Conservation (phyloP, 2,888 invertebrate genomes). For the Lissonota sp. region DNA sequence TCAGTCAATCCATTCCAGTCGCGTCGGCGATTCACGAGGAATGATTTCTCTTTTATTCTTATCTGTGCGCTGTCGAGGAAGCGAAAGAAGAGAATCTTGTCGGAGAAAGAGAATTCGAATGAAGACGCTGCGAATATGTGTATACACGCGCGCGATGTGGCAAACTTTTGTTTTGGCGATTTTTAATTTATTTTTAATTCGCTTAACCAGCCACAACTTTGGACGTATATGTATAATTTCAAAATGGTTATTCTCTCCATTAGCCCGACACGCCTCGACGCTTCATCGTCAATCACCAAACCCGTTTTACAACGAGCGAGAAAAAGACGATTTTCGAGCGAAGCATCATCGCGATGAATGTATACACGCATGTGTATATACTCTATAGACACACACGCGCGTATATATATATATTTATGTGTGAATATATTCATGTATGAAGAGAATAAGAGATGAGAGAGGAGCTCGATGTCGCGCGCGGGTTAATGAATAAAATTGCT, state of each 20-base stretch:
- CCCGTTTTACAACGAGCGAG: conserved; percentile 54
- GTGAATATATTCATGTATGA: not conserved
- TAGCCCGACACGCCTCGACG: conserved; percentile 60
- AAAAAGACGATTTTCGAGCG: conserved; percentile 23
- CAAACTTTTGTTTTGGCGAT: not conserved
- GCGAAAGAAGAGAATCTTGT: conserved; percentile 22
- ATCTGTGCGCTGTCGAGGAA: conserved; percentile 22
- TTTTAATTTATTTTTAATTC: conserved; percentile 16
- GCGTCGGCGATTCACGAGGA: conserved; percentile 5
- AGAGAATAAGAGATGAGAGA: not conserved
- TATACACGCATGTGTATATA: not conserved
- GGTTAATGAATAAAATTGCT: conserved; percentile 63
- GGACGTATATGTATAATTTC: conserved; percentile 49
- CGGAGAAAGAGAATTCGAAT: conserved; percentile 24
- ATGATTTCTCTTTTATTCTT: conserved; percentile 56
- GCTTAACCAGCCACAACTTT: conserved; percentile 23
- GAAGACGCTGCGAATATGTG: conserved; percentile 30
- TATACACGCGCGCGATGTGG: conserved; percentile 8
- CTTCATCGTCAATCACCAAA: conserved; percentile 59
- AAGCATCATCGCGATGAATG: not conserved
- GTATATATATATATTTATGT: not conserved
- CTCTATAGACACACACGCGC: not conserved
- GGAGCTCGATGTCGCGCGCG: conserved; percentile 42
- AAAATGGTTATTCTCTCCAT: conserved; percentile 44
- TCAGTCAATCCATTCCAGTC: conserved; percentile 48